Evolutionary conservation across 2,888 invertebrate species (phyloP).

Genomic region (Mimumesa dahlbomi): DNA sequence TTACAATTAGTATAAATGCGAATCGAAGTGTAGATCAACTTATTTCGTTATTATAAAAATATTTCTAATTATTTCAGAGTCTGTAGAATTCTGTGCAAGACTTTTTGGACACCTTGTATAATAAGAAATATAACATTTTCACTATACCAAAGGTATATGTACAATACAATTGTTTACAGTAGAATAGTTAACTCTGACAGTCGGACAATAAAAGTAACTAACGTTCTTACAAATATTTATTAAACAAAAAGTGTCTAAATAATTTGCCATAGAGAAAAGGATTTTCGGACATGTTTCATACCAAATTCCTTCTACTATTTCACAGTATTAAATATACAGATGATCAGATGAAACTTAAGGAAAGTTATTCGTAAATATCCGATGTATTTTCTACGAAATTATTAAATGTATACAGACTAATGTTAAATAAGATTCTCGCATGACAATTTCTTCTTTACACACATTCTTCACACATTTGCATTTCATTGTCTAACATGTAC

Average conservation of each 20-base stretch:
- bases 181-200: slow-evolving; percentile 26
- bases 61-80: background rate
- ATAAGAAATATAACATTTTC: slow-evolving; percentile 42
- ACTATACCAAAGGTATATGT: slow-evolving; percentile 48
- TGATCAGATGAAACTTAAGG: slow-evolving; percentile 38
- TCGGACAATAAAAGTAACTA: slow-evolving; percentile 38
- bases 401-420: slow-evolving; percentile 37
- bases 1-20: background rate
- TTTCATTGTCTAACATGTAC: slow-evolving; percentile 12
- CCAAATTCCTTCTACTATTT: slow-evolving; percentile 30
- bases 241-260: slow-evolving; percentile 37
- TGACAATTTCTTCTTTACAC: slow-evolving; percentile 35
- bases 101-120: slow-evolving; percentile 19
- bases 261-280: slow-evolving; percentile 30
- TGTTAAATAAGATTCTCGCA: slow-evolving; percentile 28
- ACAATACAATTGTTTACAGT: slow-evolving; percentile 41
- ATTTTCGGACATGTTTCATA: slow-evolving; percentile 15
- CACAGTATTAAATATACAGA: slow-evolving; percentile 45
- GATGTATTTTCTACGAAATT: slow-evolving; percentile 35
- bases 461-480: slow-evolving; percentile 26
- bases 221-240: slow-evolving; percentile 47
- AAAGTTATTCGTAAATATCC: slow-evolving; percentile 26
- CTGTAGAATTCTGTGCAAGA: slow-evolving; percentile 33
- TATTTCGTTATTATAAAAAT: background rate
- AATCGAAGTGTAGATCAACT: slow-evolving; percentile 6